Evolutionary conservation across 2,888 invertebrate species (phyloP).

Genomic region (Buathra laborator): DNA sequence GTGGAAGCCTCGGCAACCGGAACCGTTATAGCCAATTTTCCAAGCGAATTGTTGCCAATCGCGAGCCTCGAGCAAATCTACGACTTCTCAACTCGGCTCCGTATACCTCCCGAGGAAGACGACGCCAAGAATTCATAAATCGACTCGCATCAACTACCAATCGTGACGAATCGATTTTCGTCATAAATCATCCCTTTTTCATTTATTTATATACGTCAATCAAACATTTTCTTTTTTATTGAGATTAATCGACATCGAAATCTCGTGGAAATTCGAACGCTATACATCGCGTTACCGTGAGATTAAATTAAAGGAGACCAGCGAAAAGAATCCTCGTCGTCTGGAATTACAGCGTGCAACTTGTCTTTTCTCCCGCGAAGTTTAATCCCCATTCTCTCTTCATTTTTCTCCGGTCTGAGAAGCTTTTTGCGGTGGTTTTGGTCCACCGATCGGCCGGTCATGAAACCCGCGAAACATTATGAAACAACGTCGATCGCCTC

Average conservation of each 20-base stretch:
- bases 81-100: neutral
- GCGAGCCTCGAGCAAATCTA: conserved; percentile 38
- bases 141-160: conserved; percentile 31
- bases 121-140: neutral
- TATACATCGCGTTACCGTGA: conserved; percentile 48
- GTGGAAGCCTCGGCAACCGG: conserved; percentile 58
- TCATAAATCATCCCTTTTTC: neutral
- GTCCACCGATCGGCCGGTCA: conserved; percentile 75
- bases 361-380: conserved; percentile 13
- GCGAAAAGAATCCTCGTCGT: conserved; percentile 59
- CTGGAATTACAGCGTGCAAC: conserved; percentile 1
- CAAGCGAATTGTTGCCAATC: conserved; percentile 48
- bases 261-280: neutral
- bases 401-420: conserved; percentile 29
- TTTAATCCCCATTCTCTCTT: conserved; percentile 12
- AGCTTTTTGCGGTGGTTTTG: conserved; percentile 80
- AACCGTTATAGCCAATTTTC: conserved; percentile 52
- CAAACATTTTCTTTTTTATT: neutral
- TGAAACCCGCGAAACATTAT: conserved; percentile 61
- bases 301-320: conserved; percentile 35
- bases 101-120: too few species aligned
- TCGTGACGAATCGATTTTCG: conserved; percentile 57
- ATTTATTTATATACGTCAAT: conserved; percentile 30
- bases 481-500: conserved; percentile 6
- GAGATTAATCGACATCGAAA: neutral